Percentiles rank a stretch among this genome's conserved stretches.
Evolutionary conservation across 1,140 invertebrate genomes (phyloP).

Genomic region (Varroa destructor): DNA sequence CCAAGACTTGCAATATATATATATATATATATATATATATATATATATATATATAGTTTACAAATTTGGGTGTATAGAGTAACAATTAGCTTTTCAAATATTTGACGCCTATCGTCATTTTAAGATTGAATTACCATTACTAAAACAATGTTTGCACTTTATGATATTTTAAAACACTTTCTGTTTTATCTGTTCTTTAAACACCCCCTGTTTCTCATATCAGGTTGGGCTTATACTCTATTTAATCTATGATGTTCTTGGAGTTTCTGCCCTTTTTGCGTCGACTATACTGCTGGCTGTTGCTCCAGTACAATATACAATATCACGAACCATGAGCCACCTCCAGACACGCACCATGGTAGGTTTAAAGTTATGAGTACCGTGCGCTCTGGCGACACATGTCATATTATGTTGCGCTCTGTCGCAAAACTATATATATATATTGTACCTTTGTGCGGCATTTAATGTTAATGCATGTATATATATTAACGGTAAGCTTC

Average conservation of each 20-base stretch:
- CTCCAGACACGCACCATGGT: constrained; percentile 52
- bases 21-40: constrained; percentile 43
- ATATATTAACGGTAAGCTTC: not conserved
- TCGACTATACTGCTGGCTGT: constrained; percentile 52
- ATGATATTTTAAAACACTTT: too few species aligned
- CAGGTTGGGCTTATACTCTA: constrained; percentile 23
- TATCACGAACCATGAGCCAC: constrained; percentile 56
- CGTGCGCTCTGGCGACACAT: not conserved
- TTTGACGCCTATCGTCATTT: constrained; percentile 3
- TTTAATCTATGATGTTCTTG: constrained; percentile 15
- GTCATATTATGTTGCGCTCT: not conserved
- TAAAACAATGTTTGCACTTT: not conserved
- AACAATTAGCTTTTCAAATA: too few species aligned
- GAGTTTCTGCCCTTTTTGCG: constrained; percentile 29
- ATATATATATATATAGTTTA: constrained; percentile 39
- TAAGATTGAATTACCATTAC: not conserved
- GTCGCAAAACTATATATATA: not conserved
- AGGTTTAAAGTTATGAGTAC: constrained; percentile 36
- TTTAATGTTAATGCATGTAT: not conserved
- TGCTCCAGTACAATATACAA: constrained; percentile 55
- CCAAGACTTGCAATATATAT: too few species aligned
- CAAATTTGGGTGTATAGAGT: too few species aligned
- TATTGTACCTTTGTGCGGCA: not conserved
- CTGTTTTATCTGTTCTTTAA: not conserved
- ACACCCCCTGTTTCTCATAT: not conserved